Evolutionary conservation across 2,797 vertebrate genomes (phyloP), one percentile per base, ranked within the genome.

Genomic region (Poecilia velifera): DNA sequence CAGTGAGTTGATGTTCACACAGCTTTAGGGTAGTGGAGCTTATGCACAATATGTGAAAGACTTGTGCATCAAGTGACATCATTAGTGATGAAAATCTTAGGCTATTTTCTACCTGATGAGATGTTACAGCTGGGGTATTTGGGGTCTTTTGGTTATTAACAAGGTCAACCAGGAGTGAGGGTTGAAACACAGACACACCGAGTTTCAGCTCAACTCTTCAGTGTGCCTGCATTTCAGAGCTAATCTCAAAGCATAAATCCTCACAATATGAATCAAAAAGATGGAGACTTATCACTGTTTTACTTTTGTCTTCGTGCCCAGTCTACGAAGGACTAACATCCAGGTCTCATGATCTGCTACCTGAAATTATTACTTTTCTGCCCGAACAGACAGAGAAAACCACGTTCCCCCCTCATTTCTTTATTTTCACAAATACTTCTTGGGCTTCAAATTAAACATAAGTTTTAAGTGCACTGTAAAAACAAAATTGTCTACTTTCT

Each of bases 1-100:
- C 0, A 20, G 0, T 6, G 45, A 43, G 51, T 22, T 25, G 3
- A 16, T 34, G 43, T 80, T 73, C 3, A 25, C 49, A 6, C 66
- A 2, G 7, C 10, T 6, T 68, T 28, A 43, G 14, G 22, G 9
- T 20, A 45, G 34, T 16, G 14, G 1, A 46, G 43, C 41, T 72
- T 16, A 47, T 64, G 28, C 8, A 43, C 39, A 13, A 70, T 28
- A 9, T 66, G 64, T 9, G 7, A 62, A 34, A 18, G 14, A 62
- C 28, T 62, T 62, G 31, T 62, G 28, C 28, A 62, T 62, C 59
- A 62, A 62, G 59, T 62, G 59, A 8, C 31, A 3, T 62, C 31
- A 62, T 62, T 64, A 8, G 2, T 36, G 34, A 7, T 36, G 12
- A 18, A 64, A 64, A 64, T 36, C 16, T 64, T 6, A 64, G 59